Percentiles rank a stretch among this genome's conserved stretches.
Conservation (phyloP, 2,113 vertebrate genomes). For the Puffinus mauretanicus region DNA sequence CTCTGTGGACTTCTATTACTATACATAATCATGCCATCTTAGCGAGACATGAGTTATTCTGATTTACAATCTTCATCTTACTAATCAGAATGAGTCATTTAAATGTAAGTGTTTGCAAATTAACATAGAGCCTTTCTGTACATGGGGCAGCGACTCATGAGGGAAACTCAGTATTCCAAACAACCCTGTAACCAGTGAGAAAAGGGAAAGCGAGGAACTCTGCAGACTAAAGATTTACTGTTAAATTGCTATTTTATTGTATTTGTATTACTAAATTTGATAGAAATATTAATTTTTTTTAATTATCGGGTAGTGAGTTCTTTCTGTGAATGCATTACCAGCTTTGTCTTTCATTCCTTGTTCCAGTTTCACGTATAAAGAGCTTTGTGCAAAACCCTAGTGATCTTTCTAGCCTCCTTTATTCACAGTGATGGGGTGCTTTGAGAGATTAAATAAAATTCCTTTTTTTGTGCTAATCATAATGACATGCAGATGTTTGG, state of each 20-base stretch:
- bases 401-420: background rate
- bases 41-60: background rate
- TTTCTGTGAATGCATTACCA: background rate
- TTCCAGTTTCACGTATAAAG: background rate
- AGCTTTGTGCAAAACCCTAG: background rate
- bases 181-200: background rate
- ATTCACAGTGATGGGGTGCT: background rate
- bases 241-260: background rate
- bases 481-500: background rate
- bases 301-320: background rate
- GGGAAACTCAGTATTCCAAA: background rate
- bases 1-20: background rate
- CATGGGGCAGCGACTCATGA: background rate
- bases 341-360: background rate
- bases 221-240: background rate
- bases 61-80: background rate
- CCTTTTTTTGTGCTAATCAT: background rate
- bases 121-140: background rate
- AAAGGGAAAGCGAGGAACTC: background rate
- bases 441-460: background rate
- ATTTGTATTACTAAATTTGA: background rate
- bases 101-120: background rate
- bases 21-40: background rate
- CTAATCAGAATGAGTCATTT: background rate
- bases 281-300: background rate